phyloP scores from a whole-genome alignment of 2,888 invertebrate genomes.

The Troides aeacus region DNA sequence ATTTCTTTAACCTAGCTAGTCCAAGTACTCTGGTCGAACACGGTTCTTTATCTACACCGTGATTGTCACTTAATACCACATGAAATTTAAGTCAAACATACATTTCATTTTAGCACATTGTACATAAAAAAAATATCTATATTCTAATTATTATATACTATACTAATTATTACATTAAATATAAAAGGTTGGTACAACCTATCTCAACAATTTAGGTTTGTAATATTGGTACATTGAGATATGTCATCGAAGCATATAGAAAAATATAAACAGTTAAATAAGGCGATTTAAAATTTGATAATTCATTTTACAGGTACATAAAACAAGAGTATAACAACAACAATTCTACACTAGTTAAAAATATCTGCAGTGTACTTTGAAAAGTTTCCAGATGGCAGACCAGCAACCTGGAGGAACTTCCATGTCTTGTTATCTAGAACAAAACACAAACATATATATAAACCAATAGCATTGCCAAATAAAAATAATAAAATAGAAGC shows the following conservation, averaged over 20 bases:
- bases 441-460: not conserved
- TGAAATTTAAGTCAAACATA: too few relatives aligned
- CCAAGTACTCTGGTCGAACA: too few relatives aligned
- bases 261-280: conserved; percentile 15
- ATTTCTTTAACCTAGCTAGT: too few relatives aligned
- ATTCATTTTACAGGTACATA: conserved; percentile 13
- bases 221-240: conserved; percentile 10
- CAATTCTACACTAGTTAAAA: conserved; percentile 16
- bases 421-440: conserved; percentile 44
- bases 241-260: conserved; percentile 17
- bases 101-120: too few relatives aligned
- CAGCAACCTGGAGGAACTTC: conserved; percentile 30
- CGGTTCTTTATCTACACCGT: too few relatives aligned
- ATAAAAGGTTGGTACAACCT: conserved; percentile 21
- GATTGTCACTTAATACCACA: too few relatives aligned
- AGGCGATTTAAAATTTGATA: conserved; percentile 17
- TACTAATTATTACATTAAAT: not conserved
- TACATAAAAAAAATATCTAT: not conserved
- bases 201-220: conserved; percentile 8
- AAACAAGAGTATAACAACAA: conserved; percentile 21
- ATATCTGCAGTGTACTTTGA: conserved; percentile 7
- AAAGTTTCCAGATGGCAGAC: conserved; percentile 27
- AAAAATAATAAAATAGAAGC: too few relatives aligned
- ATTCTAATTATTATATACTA: not conserved
- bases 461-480: too few relatives aligned